These are phyloP conservation scores for Chesias legatella DNA, from an alignment of 2,888 invertebrate genomes.

Conservation along the genomic window DNA sequence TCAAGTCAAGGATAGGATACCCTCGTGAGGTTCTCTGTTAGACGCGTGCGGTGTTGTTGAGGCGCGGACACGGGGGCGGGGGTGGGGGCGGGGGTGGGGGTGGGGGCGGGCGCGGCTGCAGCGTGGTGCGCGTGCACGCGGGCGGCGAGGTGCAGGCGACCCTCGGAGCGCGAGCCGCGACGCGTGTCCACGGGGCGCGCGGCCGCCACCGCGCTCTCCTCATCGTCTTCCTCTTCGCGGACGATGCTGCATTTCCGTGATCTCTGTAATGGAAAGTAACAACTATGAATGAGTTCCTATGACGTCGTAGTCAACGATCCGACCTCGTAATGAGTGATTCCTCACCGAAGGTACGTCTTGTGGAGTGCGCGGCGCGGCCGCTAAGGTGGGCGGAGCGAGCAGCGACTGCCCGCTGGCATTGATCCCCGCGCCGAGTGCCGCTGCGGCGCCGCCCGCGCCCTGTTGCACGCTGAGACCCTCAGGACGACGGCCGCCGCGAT, in stretches of 20 bases:
- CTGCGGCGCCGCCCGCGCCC: slow-evolving; percentile 46
- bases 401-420: slow-evolving; percentile 47
- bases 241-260: slow-evolving; percentile 95
- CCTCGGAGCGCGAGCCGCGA: slow-evolving; percentile 90
- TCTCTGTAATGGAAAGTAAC: too few relatives aligned
- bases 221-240: slow-evolving; percentile 95
- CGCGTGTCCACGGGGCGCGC: slow-evolving; percentile 76
- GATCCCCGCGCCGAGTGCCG: slow-evolving; percentile 11
- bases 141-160: slow-evolving; percentile 85
- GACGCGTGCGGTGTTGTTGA: slow-evolving; percentile 74
- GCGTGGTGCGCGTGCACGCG: slow-evolving; percentile 81
- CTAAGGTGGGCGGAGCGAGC: slow-evolving; percentile 60
- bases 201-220: slow-evolving; percentile 82
- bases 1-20: too few relatives aligned
- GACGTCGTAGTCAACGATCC: too few relatives aligned
- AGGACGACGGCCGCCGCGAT: slow-evolving; percentile 52
- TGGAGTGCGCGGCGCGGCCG: slow-evolving; percentile 82
- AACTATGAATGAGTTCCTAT: too few relatives aligned
- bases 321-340: too few relatives aligned
- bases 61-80: slow-evolving; percentile 77
- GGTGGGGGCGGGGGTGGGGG: slow-evolving; percentile 72
- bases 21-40: slow-evolving; percentile 81
- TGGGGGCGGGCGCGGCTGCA: slow-evolving; percentile 75
- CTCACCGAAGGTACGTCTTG: slow-evolving; percentile 84
- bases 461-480: slow-evolving; percentile 58